These are phyloP conservation scores for Sycophila texana DNA, from an alignment of 2,888 invertebrate genomes.

Conservation along the genomic window DNA sequence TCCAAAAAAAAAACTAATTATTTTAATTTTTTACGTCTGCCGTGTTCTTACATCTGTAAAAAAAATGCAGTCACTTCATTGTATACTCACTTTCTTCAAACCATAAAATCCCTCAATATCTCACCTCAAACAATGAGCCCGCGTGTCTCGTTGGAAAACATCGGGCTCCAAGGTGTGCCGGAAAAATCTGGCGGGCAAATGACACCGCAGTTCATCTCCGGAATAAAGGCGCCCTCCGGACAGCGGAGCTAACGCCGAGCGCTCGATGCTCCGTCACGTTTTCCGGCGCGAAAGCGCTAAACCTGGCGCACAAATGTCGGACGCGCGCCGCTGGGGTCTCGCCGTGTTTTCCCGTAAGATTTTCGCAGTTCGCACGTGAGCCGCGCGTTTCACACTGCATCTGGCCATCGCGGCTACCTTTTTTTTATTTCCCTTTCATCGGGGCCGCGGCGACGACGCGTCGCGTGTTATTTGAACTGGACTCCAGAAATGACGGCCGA, in stretches of 20 bases:
- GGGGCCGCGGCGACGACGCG: not conserved
- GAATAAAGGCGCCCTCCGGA: not conserved
- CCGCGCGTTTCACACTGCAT: constrained; percentile 56
- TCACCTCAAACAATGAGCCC: no score
- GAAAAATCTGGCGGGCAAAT: no score
- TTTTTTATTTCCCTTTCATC: not conserved
- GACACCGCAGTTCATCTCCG: no score
- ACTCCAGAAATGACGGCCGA: constrained; percentile 8
- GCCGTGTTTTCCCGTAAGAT: constrained; percentile 63
- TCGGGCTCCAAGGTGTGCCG: no score
- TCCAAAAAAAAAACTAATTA: no score
- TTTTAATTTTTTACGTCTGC: no score
- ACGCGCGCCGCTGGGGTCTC: no score
- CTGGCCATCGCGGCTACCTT: constrained; percentile 10
- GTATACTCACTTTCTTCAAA: no score
- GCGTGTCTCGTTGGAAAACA: no score
- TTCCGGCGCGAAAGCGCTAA: constrained; percentile 41
- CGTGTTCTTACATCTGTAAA: no score
- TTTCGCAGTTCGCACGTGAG: constrained; percentile 68
- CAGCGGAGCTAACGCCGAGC: constrained; percentile 34
- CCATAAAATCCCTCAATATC: no score
- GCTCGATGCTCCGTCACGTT: constrained; percentile 67
- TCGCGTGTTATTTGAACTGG: constrained; percentile 26
- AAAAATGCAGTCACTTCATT: no score
- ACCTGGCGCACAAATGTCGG: constrained; percentile 60